Conservation (phyloP, 2,888 invertebrate genomes). For the Eretmocerus hayati region DNA sequence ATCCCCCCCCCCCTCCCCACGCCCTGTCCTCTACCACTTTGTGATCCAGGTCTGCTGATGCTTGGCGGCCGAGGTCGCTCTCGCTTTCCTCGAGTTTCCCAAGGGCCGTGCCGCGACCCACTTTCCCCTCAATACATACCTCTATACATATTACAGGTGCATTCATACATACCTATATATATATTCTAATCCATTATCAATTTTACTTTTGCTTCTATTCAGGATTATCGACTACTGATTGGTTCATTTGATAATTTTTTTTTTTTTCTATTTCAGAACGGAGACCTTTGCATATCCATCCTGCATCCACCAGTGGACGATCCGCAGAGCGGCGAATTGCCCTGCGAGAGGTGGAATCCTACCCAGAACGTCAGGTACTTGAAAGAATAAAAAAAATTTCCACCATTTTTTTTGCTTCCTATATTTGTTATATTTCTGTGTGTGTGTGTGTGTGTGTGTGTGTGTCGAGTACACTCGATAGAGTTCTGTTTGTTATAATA, state of each 20-base stretch:
- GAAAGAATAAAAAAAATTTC: no score
- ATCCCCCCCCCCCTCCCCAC: background rate
- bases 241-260: background rate
- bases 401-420: no score
- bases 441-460: no score
- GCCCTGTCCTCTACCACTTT: no score
- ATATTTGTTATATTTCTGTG: no score
- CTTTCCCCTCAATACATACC: constrained; percentile 1
- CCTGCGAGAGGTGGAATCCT: constrained; percentile 99
- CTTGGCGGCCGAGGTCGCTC: background rate
- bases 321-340: constrained; percentile 96
- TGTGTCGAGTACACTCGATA: no score
- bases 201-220: no score
- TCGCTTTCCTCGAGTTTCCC: background rate
- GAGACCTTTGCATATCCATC: constrained; percentile 98
- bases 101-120: constrained; percentile 4
- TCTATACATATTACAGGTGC: background rate
- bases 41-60: no score
- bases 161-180: background rate
- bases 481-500: no score
- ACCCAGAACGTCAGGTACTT: constrained; percentile 94
- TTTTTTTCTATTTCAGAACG: constrained; percentile 64
- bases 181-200: no score
- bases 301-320: constrained; percentile 98
- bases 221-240: no score